Evolutionary conservation across 2,888 invertebrate species (phyloP).

Genomic region (Ptilodon capucinus): DNA sequence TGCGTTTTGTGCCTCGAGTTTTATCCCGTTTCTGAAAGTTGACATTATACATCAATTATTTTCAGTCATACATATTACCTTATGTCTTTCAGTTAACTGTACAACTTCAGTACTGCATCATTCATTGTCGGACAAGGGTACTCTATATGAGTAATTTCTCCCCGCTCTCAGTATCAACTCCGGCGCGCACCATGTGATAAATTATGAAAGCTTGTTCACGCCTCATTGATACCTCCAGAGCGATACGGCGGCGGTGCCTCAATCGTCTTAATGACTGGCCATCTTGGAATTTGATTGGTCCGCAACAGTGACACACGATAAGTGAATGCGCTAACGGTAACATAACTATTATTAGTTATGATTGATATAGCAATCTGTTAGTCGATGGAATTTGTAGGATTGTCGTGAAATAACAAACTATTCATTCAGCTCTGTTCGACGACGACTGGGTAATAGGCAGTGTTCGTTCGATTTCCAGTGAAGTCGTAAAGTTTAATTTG

Average conservation of each 20-base stretch:
- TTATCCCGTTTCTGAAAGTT: not conserved
- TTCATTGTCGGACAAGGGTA: constrained; percentile 19
- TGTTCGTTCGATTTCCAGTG: not conserved
- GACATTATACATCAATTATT: too few relatives aligned
- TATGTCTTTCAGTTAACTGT: too few relatives aligned
- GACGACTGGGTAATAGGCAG: not conserved
- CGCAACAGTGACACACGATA: constrained; percentile 50
- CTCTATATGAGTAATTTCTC: constrained; percentile 10
- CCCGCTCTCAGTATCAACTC: constrained; percentile 30
- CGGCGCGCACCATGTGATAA: constrained; percentile 31
- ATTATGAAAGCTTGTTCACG: constrained; percentile 46
- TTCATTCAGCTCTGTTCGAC: not conserved
- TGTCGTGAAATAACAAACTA: constrained; percentile 24
- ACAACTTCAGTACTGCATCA: too few relatives aligned
- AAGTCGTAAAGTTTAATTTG: not conserved
- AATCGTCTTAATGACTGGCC: constrained; percentile 60
- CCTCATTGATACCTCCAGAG: constrained; percentile 51
- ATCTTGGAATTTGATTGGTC: constrained; percentile 53
- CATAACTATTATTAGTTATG: constrained; percentile 38
- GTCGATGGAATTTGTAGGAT: constrained; percentile 7
- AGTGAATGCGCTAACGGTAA: constrained; percentile 57
- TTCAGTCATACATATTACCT: too few relatives aligned
- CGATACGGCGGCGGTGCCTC: constrained; percentile 46
- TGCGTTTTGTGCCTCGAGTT: not conserved
- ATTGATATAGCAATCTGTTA: constrained; percentile 28